Evolutionary conservation across 2,797 vertebrate genomes (phyloP).

Genomic region (Eulemur albifrons): DNA sequence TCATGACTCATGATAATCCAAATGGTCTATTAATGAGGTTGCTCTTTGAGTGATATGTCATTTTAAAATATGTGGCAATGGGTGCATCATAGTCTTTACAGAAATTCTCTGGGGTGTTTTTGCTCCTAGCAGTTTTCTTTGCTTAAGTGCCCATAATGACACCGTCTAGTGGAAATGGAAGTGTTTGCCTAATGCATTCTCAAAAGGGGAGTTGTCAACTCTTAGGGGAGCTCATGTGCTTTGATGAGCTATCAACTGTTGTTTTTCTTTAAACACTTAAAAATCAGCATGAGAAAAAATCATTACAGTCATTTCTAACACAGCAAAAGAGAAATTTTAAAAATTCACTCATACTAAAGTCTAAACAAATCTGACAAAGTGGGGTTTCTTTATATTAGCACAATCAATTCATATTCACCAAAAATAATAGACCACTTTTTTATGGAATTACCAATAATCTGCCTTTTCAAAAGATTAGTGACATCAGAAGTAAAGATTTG

Average conservation of each 20-base stretch:
- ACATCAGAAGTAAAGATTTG: not conserved
- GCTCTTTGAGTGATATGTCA: not conserved
- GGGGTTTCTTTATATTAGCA: not conserved
- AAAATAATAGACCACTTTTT: not conserved
- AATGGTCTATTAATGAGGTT: constrained; percentile 32
- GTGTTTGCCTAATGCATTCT: constrained; percentile 23
- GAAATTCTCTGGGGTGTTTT: not conserved
- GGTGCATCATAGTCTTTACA: not conserved
- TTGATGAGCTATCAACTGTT: constrained; percentile 29
- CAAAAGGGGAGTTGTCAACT: constrained; percentile 31
- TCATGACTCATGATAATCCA: constrained; percentile 26
- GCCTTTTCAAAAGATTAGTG: constrained; percentile 40
- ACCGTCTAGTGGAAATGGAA: constrained; percentile 14
- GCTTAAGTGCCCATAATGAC: constrained; percentile 31
- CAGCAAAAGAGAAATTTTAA: not conserved
- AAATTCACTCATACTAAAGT: constrained; percentile 12
- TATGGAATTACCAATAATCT: not conserved
- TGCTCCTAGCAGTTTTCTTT: constrained; percentile 32
- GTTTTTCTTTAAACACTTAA: constrained; percentile 71
- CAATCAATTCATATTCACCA: not conserved
- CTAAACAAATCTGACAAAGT: constrained; percentile 17
- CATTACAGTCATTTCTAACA: constrained; percentile 54
- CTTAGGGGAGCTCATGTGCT: not conserved
- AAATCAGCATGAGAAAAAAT: constrained; percentile 60
- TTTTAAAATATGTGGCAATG: not conserved